These are phyloP conservation scores for Neoascia interrupta DNA, from an alignment of 2,888 invertebrate species.

Conservation along the genomic window DNA sequence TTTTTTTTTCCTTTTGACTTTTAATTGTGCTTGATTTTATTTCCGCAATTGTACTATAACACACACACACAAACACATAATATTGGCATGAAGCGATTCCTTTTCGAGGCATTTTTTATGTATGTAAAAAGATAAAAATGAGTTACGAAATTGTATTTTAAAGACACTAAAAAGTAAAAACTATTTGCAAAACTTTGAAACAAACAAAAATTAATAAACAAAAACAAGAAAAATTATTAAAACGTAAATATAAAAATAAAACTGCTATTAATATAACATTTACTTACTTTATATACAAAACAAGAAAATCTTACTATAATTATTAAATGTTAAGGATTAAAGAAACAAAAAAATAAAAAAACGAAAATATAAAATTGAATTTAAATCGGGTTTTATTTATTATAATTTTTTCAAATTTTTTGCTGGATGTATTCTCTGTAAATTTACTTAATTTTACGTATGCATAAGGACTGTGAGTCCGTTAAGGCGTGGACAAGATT, in stretches of 20 bases:
- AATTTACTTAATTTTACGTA: no score
- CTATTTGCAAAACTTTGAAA: constrained; percentile 48
- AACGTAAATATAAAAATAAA: constrained; percentile 26
- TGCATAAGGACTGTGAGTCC: no score
- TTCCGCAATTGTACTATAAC: no score
- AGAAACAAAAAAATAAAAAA: constrained; percentile 61
- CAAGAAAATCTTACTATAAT: constrained; percentile 58
- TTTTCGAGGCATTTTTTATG: no score
- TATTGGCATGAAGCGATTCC: no score
- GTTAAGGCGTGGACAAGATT: no score
- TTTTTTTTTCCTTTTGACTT: no score
- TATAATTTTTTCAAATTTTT: no score
- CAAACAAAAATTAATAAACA: constrained; percentile 62
- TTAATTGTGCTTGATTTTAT: no score
- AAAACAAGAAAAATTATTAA: constrained; percentile 50
- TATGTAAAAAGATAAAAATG: not conserved
- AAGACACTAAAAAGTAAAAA: not conserved
- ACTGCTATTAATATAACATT: constrained; percentile 66
- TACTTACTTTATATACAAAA: constrained; percentile 67
- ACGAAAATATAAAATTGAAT: constrained; percentile 28
- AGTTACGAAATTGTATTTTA: not conserved
- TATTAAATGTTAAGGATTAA: constrained; percentile 65
- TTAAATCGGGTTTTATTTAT: no score
- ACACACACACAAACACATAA: no score
- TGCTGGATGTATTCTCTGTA: no score